phyloP scores from a whole-genome alignment of 2,797 vertebrate genomes.

The Pangasius djambal region DNA sequence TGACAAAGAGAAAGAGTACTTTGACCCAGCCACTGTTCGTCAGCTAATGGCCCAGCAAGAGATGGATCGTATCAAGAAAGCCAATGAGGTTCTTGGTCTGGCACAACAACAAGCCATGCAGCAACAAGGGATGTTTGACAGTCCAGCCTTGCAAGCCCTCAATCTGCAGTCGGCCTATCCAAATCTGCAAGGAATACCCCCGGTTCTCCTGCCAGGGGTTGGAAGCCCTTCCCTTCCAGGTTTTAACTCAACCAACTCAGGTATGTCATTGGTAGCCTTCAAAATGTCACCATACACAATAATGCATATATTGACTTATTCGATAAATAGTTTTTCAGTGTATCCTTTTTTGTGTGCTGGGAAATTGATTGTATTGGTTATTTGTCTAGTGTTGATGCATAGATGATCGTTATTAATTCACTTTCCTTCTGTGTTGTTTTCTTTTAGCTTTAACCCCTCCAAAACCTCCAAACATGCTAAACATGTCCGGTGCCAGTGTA shows the following conservation, averaged over 20 bases:
- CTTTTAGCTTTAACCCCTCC: slow-evolving; percentile 98
- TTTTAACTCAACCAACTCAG: slow-evolving; percentile 98
- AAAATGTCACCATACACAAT: background rate
- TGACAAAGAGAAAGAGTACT: slow-evolving; percentile 99
- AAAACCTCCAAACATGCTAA: slow-evolving; percentile 96
- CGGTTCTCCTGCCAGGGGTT: slow-evolving; percentile 95
- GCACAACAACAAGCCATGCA: slow-evolving; percentile 90
- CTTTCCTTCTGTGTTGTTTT: slow-evolving; percentile 43
- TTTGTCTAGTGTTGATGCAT: background rate
- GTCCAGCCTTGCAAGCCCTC: slow-evolving; percentile 91
- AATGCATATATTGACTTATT: background rate
- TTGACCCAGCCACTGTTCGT: slow-evolving; percentile 98
- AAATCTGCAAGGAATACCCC: slow-evolving; percentile 95
- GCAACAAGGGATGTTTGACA: slow-evolving; percentile 96
- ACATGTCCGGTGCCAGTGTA: slow-evolving; percentile 97
- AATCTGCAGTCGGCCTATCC: slow-evolving; percentile 94
- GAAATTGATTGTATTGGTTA: background rate
- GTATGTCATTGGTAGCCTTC: slow-evolving; percentile 70
- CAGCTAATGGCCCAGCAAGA: slow-evolving; percentile 99
- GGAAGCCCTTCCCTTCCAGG: slow-evolving; percentile 95
- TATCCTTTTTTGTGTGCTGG: background rate
- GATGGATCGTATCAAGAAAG: slow-evolving; percentile 99
- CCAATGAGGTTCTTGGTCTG: slow-evolving; percentile 97
- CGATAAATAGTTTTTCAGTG: background rate
- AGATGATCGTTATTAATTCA: slow-evolving; percentile 48